A percentile compares a stretch with the other conserved stretches of the same genome.
Conservation (phyloP, 2,113 vertebrate species). For the Madoqua kirkii region DNA sequence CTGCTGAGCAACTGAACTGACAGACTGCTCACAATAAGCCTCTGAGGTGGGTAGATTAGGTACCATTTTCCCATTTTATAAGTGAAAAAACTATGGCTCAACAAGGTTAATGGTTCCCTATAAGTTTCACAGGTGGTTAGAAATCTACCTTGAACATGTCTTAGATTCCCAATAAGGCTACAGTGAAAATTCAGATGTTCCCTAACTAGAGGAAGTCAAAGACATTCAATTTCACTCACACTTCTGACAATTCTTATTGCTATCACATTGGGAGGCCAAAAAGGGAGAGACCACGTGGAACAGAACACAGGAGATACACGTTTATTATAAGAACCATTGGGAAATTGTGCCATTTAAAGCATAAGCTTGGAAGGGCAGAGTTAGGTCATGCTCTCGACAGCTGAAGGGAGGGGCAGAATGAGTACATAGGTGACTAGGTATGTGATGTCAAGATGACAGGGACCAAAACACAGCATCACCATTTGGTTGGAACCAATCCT, state of each 20-base stretch:
- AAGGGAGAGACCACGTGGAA: neutral
- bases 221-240: neutral
- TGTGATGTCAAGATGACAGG: neutral
- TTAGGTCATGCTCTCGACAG: conserved; percentile 15
- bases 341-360: conserved; percentile 25
- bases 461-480: neutral
- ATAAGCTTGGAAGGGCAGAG: neutral
- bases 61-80: neutral
- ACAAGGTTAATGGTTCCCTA: neutral
- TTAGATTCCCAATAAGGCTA: neutral
- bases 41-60: neutral
- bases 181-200: neutral
- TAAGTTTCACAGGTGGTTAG: neutral
- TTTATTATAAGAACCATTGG: neutral
- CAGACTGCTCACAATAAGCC: neutral
- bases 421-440: neutral
- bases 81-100: neutral
- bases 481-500: neutral
- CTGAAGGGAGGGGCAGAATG: conserved; percentile 4
- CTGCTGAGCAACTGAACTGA: neutral
- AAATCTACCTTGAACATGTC: neutral
- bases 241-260: neutral
- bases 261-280: neutral
- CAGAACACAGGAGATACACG: neutral
- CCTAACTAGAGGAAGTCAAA: neutral